Evolutionary conservation across 2,113 vertebrate genomes (phyloP), one percentile per base, ranked within the genome.

Genomic region (Malurus cyaneus): DNA sequence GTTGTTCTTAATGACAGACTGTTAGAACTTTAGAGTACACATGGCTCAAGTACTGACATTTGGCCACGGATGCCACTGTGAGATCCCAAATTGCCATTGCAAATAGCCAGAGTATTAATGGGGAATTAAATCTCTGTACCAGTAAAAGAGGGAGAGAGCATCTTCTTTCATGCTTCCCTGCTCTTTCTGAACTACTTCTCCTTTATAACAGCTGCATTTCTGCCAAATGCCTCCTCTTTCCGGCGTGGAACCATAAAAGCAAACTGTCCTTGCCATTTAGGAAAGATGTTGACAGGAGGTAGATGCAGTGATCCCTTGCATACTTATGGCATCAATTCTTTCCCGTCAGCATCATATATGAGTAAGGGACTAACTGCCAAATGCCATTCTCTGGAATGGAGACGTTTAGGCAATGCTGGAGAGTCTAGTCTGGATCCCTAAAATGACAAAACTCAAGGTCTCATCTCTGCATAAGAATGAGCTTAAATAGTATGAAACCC

Each of bases 221-320:
- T 96, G 93, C 93, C 81, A 96, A 90, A 15, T 62, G 54, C 36
- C 47, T 92, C 71, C 42, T 93, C 81, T 67, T 85, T 89, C 70
- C 28, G 5, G 92, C 46, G 52, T 88, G 77, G 62, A 92, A 24
- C 88, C 89, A 50, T 94, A 93, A 95, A 89, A 89, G 50, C 59
- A 46, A 93, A 82, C 62, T 85, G 92, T 61, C 81, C 71, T 96
- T 94, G 70, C 93, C 81, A 69, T 95, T 95, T 89, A 84, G 90
- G 81, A 93, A 76, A 73, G 70, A 82, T 73, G 66, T 80, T 92
- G 95, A 89, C 95, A 93, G 93, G 85, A 94, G 85, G 85, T 88
- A 82, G 74, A 77, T 82, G 74, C 81, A 96, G 73, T 60, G 53
- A 92, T 94, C 54, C 80, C 65, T 62, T 92, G 54, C 85, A 91